Percentiles rank a stretch among this genome's conserved stretches.
These are phyloP conservation scores for Drosophila serrata DNA, from an alignment of 1,140 invertebrate genomes.

Conservation along the genomic window DNA sequence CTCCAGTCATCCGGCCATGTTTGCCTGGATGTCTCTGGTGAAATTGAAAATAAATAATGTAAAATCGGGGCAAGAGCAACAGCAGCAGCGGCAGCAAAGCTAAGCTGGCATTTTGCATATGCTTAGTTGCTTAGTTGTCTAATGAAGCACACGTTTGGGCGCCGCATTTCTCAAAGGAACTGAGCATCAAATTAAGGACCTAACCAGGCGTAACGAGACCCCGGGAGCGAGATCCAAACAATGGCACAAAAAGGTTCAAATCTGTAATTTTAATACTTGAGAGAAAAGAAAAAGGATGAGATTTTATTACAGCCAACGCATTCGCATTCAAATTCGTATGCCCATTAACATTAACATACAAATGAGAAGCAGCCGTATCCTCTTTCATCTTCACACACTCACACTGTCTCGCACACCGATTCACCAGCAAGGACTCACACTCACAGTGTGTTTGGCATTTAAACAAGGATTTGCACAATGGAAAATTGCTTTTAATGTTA, in stretches of 20 bases:
- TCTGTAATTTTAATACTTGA: conserved; percentile 66
- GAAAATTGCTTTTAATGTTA: conserved; percentile 78
- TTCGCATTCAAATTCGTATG: conserved; percentile 66
- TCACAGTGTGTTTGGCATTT: conserved; percentile 50
- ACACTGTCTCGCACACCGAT: not conserved
- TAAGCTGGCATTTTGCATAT: conserved; percentile 48
- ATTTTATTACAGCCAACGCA: conserved; percentile 65
- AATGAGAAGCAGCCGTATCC: conserved; percentile 52
- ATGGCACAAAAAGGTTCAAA: conserved; percentile 61
- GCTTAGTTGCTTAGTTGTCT: conserved; percentile 32
- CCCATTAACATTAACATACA: conserved; percentile 73
- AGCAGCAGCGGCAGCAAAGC: not conserved
- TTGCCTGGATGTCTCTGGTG: conserved; percentile 33
- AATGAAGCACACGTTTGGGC: conserved; percentile 53
- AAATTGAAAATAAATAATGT: conserved; percentile 78
- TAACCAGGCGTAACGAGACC: conserved; percentile 54
- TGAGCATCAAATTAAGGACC: conserved; percentile 51
- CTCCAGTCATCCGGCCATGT: conserved; percentile 29
- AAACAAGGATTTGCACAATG: conserved; percentile 74
- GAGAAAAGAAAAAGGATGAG: conserved; percentile 49
- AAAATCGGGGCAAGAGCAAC: conserved; percentile 26
- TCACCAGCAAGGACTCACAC: conserved; percentile 26
- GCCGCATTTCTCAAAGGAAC: conserved; percentile 45
- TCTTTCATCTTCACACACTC: conserved; percentile 54
- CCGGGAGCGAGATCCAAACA: conserved; percentile 23